Evolutionary conservation across 2,888 invertebrate species (phyloP).

Genomic region (Sminthurides aquaticus): DNA sequence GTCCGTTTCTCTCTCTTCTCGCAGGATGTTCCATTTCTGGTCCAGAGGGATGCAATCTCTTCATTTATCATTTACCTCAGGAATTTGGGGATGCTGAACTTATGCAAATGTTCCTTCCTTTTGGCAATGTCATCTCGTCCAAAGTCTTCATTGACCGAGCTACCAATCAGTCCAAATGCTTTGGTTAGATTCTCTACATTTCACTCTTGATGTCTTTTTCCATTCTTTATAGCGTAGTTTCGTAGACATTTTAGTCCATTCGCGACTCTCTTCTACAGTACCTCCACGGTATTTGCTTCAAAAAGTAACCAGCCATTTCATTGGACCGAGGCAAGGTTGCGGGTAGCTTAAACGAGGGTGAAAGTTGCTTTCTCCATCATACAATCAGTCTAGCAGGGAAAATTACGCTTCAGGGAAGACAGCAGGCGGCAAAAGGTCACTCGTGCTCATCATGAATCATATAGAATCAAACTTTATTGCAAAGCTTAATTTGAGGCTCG

Average conservation of each 20-base stretch:
- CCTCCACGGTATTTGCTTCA: too few species aligned
- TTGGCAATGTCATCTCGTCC: conserved; percentile 98
- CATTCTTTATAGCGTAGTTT: background rate
- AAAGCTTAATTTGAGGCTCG: too few species aligned
- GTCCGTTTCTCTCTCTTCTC: conserved; percentile 17
- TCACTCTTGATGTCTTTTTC: background rate
- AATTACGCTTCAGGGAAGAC: too few species aligned
- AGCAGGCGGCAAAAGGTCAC: too few species aligned
- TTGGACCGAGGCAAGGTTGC: too few species aligned
- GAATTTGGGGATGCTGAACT: conserved; percentile 98
- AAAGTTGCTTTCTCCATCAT: too few species aligned
- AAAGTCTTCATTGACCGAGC: conserved; percentile 99
- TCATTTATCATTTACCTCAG: conserved; percentile 99
- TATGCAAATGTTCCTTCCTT: conserved; percentile 99
- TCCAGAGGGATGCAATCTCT: conserved; percentile 99
- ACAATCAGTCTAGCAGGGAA: too few species aligned
- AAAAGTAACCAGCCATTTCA: too few species aligned
- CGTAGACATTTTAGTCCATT: background rate
- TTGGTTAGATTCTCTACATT: conserved; percentile 63
- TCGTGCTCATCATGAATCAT: too few species aligned
- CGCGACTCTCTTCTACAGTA: background rate
- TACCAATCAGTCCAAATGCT: conserved; percentile 99
- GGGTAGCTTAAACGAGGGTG: too few species aligned
- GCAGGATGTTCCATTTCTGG: conserved; percentile 92
- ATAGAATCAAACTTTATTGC: too few species aligned